Evolutionary conservation across 1,140 invertebrate genomes (phyloP).

Genomic region (Gryon sp.): DNA sequence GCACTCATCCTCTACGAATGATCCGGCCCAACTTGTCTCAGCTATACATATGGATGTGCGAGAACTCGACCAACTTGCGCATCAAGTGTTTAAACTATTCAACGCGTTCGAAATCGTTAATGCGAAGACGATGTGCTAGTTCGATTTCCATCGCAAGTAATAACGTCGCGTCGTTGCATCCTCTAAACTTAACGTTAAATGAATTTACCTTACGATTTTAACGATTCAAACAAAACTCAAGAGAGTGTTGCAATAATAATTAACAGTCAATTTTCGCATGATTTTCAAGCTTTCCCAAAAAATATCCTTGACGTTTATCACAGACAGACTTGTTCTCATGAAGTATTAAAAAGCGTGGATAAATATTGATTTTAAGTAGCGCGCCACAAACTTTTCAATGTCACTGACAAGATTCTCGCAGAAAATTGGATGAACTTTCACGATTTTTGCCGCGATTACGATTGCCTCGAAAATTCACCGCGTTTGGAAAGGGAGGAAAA

Average conservation of each 20-base stretch:
- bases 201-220: slow-evolving; percentile 31
- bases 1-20: slow-evolving; percentile 31
- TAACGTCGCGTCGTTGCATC: slow-evolving; percentile 40
- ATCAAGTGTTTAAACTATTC: slow-evolving; percentile 56
- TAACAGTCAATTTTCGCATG: slow-evolving; percentile 23
- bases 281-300: no score
- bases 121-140: slow-evolving; percentile 34
- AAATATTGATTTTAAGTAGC: slow-evolving; percentile 25
- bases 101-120: slow-evolving; percentile 47
- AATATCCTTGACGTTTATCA: no score
- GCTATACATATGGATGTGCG: slow-evolving; percentile 55
- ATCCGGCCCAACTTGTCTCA: slow-evolving; percentile 51
- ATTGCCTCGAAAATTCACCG: slow-evolving; percentile 29
- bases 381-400: slow-evolving; percentile 33
- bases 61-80: slow-evolving; percentile 53
- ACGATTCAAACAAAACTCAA: slow-evolving; percentile 12
- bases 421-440: slow-evolving; percentile 51
- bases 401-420: slow-evolving; percentile 14
- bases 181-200: no score
- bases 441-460: slow-evolving; percentile 49
- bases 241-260: slow-evolving; percentile 55
- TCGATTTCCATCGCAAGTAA: slow-evolving; percentile 31
- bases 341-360: slow-evolving; percentile 10
- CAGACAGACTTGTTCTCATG: no score
- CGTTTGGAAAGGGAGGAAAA: no score